These are phyloP conservation scores for Heliocidaris erythrogramma DNA, from an alignment of 35 echinoderm and acorn worm genomes.

Conservation along the genomic window DNA sequence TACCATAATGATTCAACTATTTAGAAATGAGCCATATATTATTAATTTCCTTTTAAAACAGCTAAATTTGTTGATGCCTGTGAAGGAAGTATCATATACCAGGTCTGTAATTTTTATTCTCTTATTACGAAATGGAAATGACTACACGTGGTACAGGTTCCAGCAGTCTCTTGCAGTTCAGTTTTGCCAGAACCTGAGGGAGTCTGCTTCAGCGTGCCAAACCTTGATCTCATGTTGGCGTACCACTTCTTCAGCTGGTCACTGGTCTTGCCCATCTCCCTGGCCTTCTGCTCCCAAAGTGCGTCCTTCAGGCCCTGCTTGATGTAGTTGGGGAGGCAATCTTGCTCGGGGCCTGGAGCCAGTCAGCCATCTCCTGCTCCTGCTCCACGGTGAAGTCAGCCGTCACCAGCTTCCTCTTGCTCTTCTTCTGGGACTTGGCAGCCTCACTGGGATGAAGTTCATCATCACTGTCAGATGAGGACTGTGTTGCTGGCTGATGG, in stretches of 20 bases:
- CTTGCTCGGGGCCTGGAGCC: slow-evolving; percentile 53
- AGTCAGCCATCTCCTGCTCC: slow-evolving; percentile 60
- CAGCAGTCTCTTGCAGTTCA: slow-evolving; percentile 58
- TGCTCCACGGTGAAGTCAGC: slow-evolving; percentile 55
- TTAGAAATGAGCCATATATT: no score
- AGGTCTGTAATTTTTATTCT: no score
- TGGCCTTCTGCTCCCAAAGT: slow-evolving; percentile 57
- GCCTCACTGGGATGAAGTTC: slow-evolving; percentile 50
- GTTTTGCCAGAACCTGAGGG: slow-evolving; percentile 56
- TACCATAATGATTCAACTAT: no score
- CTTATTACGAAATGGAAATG: no score
- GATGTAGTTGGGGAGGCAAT: slow-evolving; percentile 56
- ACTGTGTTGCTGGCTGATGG: slow-evolving; percentile 53
- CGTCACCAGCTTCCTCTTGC: slow-evolving; percentile 7
- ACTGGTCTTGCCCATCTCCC: slow-evolving; percentile 63
- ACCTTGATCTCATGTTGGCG: slow-evolving; percentile 60
- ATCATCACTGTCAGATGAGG: slow-evolving; percentile 50
- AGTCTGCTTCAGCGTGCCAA: slow-evolving; percentile 58
- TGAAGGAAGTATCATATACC: no score
- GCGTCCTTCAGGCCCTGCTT: slow-evolving; percentile 52
- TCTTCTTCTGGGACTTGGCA: slow-evolving; percentile 29
- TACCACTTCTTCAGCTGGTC: slow-evolving; percentile 59
- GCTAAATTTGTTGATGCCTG: no score
- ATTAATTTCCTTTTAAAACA: no score
- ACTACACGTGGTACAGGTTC: slow-evolving; percentile 16